phyloP scores from a whole-genome alignment of 30 jellyfish, hydroid and myxozoan species.

The Mastigias papua region DNA sequence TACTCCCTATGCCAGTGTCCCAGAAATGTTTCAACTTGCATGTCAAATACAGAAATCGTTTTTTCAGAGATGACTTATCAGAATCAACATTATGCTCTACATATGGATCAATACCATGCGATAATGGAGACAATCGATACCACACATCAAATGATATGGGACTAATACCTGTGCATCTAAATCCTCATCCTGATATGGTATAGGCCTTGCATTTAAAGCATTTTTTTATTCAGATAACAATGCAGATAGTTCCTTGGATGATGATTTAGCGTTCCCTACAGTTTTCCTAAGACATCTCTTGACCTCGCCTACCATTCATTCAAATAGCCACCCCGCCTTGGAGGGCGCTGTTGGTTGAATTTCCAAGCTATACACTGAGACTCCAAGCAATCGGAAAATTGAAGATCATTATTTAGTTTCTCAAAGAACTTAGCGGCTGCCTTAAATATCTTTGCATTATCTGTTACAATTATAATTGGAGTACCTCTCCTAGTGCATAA shows the following conservation, averaged over 20 bases:
- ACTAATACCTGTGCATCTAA: conserved; percentile 25
- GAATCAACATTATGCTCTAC: conserved; percentile 5
- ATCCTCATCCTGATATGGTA: conserved; percentile 14
- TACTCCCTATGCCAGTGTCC: conserved; percentile 50
- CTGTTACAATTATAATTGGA: conserved; percentile 10
- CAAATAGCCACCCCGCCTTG: conserved; percentile 59
- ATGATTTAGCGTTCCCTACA: conserved; percentile 11
- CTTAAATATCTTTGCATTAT: conserved; percentile 43
- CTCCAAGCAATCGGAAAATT: neutral
- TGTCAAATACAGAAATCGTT: conserved; percentile 34
- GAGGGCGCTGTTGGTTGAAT: conserved; percentile 25
- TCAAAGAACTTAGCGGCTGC: conserved; percentile 9
- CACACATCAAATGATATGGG: conserved; percentile 24
- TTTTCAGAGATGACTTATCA: neutral
- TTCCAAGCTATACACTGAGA: conserved; percentile 2
- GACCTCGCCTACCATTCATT: conserved; percentile 11
- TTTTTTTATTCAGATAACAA: conserved; percentile 19
- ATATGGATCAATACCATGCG: neutral
- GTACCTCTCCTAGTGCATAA: conserved; percentile 38
- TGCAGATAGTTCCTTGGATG: conserved; percentile 24
- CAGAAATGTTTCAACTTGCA: conserved; percentile 17
- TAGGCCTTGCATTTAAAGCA: conserved; percentile 32
- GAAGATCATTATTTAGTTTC: neutral
- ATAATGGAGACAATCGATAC: neutral
- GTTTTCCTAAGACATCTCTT: conserved; percentile 22